Base-by-base conservation (phyloP, 2,888 invertebrate genomes). In the Melanostoma scalare region DNA sequence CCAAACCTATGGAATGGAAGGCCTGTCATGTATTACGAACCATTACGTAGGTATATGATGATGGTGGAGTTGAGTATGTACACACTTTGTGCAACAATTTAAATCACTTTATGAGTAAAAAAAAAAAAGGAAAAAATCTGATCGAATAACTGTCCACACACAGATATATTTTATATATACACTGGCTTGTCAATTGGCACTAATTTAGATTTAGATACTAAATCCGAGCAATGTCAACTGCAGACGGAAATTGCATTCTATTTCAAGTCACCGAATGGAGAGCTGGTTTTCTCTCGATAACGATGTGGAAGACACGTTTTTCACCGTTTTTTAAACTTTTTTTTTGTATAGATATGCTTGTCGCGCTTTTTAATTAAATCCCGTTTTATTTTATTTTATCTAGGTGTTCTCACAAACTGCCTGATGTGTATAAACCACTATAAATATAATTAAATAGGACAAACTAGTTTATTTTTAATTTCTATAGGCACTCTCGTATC, bases 381-480 rank as follows among this genome's bases (percentile, higher is more conserved):
- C 6, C 36, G 58, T 44, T 60, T 72, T 71, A 8, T 42, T 50
- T 40, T 58, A 40, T 46, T 61, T 33, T 36, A 35, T 58, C 40
- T 33, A 58, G 50, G 8, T 78, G 35, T 48, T 20, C 44, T 61
- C 53, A 55, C 58, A 52, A 63, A 63, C 63, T 60, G 71, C 60
- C 63, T 61, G 38, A 44, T 63, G 44, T 52, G 38, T 81, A 67
- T 72, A 52, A 53, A 76, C n/a, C 53, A 72, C 67, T 79, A 69
- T 56, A 68, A 80, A 63, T 63, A 61, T 52, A 65, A 60, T 69
- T 56, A 72, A 76, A 76, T 82, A 40, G 81, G 67, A 68, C 77
- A 77, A 73, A 76, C 65, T 73, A 68, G 72, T 82, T 82, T 82
- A 82, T 77, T 82, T 77, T 73, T 82, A 82, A 77, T 82, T 77